Evolutionary conservation across 1,140 invertebrate genomes (phyloP), one percentile per base, ranked within the genome.

Genomic region (Grapholita molesta): DNA sequence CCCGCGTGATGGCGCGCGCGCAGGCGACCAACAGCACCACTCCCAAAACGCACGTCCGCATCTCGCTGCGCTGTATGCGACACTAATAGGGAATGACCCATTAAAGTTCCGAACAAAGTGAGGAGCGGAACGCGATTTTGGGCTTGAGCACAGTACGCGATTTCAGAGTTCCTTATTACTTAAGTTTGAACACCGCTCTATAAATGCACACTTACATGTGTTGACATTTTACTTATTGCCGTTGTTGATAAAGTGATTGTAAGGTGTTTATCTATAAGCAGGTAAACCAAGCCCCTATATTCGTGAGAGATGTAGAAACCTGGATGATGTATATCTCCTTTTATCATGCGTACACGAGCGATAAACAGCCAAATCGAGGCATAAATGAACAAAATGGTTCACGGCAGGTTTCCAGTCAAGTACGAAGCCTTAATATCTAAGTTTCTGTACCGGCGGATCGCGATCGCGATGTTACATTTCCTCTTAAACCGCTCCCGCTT

Each of bases 41-140:
- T 53, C 77, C 70, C 25, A 48, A 48, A 15, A 64, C 79, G 64
- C 69, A 77, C 88, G 86, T 82, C 90, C 88, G 83, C 91, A 92
- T 92, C 66, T 69, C 79, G 71, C 66, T 64, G 61, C 74, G 64
- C 23, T 64, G 32, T 24, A 24, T 55, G 15, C 52, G 12, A 18
- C 28, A 72, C 70, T 72, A 61, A 65, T 57, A 65, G 64, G 55
- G 55, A 61, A 61, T 61, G 55, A 61, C 55, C 55, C 55, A 61
- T 61, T 61, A 61, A 28, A 25, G 25, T 61, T 8, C 25, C 24
- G 25, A 61, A 61, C 55, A 30, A 61, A 61, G 55, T 61, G 42
- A 48, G 24, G 55, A 61, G 55, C 55, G 55, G 5, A 0, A 15
- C 30, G 55, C 55, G 25, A 61, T 61, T 61, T 61, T 61, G 30